Percentiles rank a stretch among this genome's conserved stretches.
Conservation (phyloP, 2,888 invertebrate genomes). For the Yponomeuta malinellus region DNA sequence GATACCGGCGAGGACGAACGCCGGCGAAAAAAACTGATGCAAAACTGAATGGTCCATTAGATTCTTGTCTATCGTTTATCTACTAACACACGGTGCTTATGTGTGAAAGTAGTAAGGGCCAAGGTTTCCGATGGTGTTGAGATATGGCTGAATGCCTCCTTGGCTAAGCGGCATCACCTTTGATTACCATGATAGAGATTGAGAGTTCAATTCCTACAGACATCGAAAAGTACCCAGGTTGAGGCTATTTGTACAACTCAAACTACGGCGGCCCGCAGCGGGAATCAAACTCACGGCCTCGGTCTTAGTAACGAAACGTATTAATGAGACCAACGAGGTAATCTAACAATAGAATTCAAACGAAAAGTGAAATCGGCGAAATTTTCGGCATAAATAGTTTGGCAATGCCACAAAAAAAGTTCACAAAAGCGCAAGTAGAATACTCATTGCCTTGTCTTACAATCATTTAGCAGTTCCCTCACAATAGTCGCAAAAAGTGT, state of each 20-base stretch:
- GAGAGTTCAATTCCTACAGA: too few species aligned
- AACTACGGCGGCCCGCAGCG: too few species aligned
- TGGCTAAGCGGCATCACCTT: too few species aligned
- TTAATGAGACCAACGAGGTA: background rate
- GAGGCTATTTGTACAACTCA: too few species aligned
- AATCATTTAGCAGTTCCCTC: background rate
- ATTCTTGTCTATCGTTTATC: background rate
- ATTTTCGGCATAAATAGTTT: background rate
- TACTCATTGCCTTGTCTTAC: background rate
- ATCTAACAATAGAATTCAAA: background rate
- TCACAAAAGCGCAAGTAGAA: background rate
- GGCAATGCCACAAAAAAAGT: background rate
- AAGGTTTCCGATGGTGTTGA: background rate
- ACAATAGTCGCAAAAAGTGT: background rate
- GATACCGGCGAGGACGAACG: slow-evolving; percentile 43
- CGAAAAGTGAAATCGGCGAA: background rate
- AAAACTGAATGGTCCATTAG: slow-evolving; percentile 38
- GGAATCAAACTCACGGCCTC: too few species aligned
- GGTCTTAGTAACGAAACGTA: too few species aligned
- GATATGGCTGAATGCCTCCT: too few species aligned
- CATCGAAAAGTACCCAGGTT: too few species aligned
- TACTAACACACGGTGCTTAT: background rate
- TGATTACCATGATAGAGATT: too few species aligned
- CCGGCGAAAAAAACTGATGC: slow-evolving; percentile 40
- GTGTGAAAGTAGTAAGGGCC: background rate